A percentile compares a stretch with the other conserved stretches of the same genome.
Conservation (phyloP, 1,140 invertebrate genomes). For the Ceratitis capitata region DNA sequence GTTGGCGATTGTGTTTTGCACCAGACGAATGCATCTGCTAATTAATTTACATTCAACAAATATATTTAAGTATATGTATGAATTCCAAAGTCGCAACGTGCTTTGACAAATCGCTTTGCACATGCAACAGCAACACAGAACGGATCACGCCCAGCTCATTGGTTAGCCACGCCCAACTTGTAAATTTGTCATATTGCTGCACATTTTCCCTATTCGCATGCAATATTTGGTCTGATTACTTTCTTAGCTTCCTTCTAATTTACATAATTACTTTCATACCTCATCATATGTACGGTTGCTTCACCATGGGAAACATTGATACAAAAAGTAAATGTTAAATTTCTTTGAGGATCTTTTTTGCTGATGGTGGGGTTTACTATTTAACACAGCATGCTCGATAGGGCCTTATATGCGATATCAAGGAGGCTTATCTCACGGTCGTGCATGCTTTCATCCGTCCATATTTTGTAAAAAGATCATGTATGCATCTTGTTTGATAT, state of each 20-base stretch:
- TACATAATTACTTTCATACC: conserved; percentile 8
- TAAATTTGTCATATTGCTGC: neutral
- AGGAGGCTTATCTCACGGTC: too few relatives aligned
- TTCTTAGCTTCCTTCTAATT: conserved; percentile 1
- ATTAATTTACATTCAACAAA: conserved; percentile 21
- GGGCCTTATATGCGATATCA: too few relatives aligned
- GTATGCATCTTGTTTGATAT: too few relatives aligned
- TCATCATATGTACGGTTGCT: too few relatives aligned
- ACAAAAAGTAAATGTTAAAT: too few relatives aligned
- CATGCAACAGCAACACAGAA: conserved; percentile 6
- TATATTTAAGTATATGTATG: neutral
- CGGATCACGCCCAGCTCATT: conserved; percentile 28
- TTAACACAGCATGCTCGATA: too few relatives aligned
- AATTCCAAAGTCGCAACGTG: neutral
- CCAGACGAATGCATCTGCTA: conserved; percentile 7
- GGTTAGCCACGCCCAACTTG: neutral
- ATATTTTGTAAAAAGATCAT: too few relatives aligned
- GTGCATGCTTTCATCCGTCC: too few relatives aligned
- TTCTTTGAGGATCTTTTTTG: too few relatives aligned
- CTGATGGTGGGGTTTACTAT: too few relatives aligned
- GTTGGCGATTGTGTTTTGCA: conserved; percentile 16
- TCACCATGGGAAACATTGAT: too few relatives aligned
- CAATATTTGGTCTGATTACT: neutral
- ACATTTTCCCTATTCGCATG: neutral
- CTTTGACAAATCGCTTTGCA: conserved; percentile 29